Conservation (phyloP, 2,797 vertebrate genomes). For the Rhincodon typus region DNA sequence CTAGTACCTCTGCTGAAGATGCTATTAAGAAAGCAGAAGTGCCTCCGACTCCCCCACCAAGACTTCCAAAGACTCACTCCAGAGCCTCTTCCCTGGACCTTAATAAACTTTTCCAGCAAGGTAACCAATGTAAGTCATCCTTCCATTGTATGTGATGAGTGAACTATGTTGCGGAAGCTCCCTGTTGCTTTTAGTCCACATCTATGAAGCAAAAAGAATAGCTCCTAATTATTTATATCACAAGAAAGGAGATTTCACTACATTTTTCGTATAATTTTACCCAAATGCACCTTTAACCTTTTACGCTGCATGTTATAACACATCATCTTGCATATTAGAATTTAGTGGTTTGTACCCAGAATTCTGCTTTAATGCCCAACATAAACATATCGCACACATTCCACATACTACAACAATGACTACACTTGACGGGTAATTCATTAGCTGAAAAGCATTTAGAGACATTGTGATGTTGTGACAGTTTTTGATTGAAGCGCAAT, state of each 20-base stretch:
- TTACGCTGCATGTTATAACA: not conserved
- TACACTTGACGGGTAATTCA: too few species aligned
- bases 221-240: not conserved
- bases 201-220: not conserved
- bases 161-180: not conserved
- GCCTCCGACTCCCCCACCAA: slow-evolving; percentile 86
- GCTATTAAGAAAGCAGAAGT: slow-evolving; percentile 86
- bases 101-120: slow-evolving; percentile 90
- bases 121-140: slow-evolving; percentile 61
- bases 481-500: too few species aligned
- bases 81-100: slow-evolving; percentile 94
- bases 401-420: too few species aligned
- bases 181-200: not conserved
- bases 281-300: not conserved
- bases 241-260: not conserved
- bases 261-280: not conserved
- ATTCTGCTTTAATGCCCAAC: not conserved
- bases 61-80: slow-evolving; percentile 90
- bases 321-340: not conserved
- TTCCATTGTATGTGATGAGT: not conserved
- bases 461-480: too few species aligned
- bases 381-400: too few species aligned
- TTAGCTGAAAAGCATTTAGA: too few species aligned
- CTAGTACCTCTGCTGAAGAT: slow-evolving; percentile 88
- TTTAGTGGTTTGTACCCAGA: not conserved